Conservation (phyloP, 2,797 vertebrate genomes). For the Paramormyrops hopkinsi region DNA sequence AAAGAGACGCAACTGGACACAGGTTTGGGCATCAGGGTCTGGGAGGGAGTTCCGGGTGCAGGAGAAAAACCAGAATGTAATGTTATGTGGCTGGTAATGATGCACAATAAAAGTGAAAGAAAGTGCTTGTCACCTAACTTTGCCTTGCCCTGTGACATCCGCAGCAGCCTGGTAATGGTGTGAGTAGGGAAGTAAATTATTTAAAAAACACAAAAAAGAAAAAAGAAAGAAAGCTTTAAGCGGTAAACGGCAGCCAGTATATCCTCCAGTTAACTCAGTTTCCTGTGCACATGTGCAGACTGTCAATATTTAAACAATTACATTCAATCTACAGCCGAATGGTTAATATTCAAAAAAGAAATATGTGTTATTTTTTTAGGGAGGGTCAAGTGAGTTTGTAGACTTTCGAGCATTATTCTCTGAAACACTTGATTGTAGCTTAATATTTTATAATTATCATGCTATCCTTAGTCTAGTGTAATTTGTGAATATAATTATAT, state of each 20-base stretch:
- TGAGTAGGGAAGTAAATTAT: not conserved
- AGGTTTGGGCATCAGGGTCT: not conserved
- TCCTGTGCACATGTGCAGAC: not conserved
- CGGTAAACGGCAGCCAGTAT: not conserved
- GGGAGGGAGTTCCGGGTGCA: not conserved
- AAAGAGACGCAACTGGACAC: not conserved
- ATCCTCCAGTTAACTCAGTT: not conserved
- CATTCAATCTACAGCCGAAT: not conserved
- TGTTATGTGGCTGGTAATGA: not conserved
- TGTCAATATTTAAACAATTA: not conserved
- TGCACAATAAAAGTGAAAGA: not conserved
- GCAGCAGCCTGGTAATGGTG: not conserved
- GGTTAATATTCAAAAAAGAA: not conserved
- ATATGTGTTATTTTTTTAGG: not conserved
- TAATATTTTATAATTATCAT: not conserved
- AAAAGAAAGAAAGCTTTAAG: not conserved
- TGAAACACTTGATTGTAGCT: not conserved
- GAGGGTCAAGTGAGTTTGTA: not conserved
- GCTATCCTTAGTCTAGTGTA: not conserved
- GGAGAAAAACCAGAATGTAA: not conserved
- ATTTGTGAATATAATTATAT: not conserved
- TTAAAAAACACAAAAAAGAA: not conserved
- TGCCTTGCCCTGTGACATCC: not conserved
- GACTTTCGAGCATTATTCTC: not conserved
- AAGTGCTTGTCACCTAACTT: not conserved